Conservation (phyloP, 1,140 invertebrate genomes). For the Caenorhabditis inopinata region DNA sequence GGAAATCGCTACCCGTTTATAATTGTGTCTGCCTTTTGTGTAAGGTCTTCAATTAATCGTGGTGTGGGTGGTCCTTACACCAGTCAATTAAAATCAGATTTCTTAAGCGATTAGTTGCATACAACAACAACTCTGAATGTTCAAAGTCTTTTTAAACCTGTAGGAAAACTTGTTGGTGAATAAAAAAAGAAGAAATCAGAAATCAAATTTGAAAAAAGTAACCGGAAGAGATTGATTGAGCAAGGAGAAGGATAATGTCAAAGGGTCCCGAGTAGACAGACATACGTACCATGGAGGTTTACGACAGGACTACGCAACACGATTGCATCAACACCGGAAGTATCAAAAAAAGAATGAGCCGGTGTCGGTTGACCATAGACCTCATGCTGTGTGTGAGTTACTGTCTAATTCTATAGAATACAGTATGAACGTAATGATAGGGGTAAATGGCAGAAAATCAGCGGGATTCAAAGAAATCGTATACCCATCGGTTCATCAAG, state of each 20-base stretch:
- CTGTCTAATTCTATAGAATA: neutral
- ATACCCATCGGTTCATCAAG: neutral
- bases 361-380: neutral
- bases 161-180: too few relatives aligned
- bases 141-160: too few relatives aligned
- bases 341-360: slow-evolving; percentile 33
- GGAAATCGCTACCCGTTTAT: neutral
- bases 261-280: neutral
- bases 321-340: slow-evolving; percentile 7
- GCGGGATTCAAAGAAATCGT: neutral
- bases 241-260: neutral
- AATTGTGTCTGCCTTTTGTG: neutral
- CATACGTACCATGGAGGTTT: neutral
- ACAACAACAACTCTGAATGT: too few relatives aligned
- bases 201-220: too few relatives aligned
- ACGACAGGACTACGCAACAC: neutral
- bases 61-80: neutral
- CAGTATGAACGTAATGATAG: neutral
- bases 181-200: too few relatives aligned
- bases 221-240: neutral
- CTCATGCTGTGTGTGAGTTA: slow-evolving; percentile 4
- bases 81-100: too few relatives aligned
- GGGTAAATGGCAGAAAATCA: neutral
- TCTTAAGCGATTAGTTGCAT: too few relatives aligned
- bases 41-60: neutral